A percentile compares a stretch with the other conserved stretches of the same genome.
Conservation (phyloP, 2,888 invertebrate genomes). For the Drosophila phalerata region DNA sequence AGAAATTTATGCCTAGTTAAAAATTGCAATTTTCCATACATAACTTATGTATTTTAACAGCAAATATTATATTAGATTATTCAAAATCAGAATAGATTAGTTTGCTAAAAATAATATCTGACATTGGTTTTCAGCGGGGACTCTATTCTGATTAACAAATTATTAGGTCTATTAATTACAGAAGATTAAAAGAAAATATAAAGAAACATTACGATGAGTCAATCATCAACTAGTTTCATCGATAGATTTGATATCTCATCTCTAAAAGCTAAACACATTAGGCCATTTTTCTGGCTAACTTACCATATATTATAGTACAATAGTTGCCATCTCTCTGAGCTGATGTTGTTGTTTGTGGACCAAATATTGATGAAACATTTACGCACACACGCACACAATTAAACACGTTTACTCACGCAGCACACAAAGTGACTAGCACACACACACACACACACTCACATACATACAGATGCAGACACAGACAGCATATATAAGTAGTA, state of each 20-base stretch:
- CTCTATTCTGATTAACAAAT: background rate
- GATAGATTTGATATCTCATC: slow-evolving; percentile 44
- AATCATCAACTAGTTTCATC: background rate
- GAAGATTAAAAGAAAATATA: background rate
- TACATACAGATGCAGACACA: slow-evolving; percentile 37
- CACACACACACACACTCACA: slow-evolving; percentile 42
- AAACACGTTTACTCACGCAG: slow-evolving; percentile 75
- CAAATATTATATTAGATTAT: background rate
- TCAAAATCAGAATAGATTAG: background rate
- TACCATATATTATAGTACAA: slow-evolving; percentile 48
- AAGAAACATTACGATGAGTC: background rate
- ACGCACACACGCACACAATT: slow-evolving; percentile 78
- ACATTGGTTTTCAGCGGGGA: background rate
- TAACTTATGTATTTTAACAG: background rate
- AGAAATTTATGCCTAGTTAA: too few species aligned
- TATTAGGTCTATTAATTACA: background rate
- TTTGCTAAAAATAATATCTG: background rate
- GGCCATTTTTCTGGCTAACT: slow-evolving; percentile 59
- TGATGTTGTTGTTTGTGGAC: slow-evolving; percentile 62
- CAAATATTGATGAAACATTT: slow-evolving; percentile 81
- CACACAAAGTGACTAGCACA: slow-evolving; percentile 46
- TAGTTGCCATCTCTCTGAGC: slow-evolving; percentile 53
- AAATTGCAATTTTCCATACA: background rate
- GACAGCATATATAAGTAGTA: slow-evolving; percentile 64
- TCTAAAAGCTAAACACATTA: slow-evolving; percentile 56